Percentiles rank a stretch among this genome's conserved stretches.
Conservation (phyloP, 2,888 invertebrate species). For the Apotomis betuletana region DNA sequence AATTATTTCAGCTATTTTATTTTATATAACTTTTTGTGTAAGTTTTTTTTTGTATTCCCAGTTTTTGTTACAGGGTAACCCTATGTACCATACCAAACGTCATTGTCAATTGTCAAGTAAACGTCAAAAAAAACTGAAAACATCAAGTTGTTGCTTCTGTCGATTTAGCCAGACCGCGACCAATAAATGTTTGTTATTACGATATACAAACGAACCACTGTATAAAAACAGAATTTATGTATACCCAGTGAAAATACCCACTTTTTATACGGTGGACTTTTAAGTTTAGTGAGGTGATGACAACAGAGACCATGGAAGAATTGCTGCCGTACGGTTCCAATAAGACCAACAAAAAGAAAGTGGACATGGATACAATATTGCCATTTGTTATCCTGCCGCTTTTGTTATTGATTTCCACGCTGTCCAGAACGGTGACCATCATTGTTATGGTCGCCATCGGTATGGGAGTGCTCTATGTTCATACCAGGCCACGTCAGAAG, state of each 20-base stretch:
- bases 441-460: constrained; percentile 70
- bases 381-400: constrained; percentile 74
- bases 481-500: constrained; percentile 74
- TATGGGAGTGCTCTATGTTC: constrained; percentile 74
- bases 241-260: background rate
- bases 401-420: constrained; percentile 65
- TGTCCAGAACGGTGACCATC: constrained; percentile 67
- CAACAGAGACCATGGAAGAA: constrained; percentile 66
- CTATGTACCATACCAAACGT: background rate
- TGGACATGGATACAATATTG: constrained; percentile 67
- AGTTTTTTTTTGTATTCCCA: background rate
- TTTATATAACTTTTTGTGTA: background rate
- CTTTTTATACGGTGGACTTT: constrained; percentile 27
- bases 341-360: constrained; percentile 63
- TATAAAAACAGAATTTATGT: background rate
- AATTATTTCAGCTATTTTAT: too few relatives aligned
- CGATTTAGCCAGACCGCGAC: background rate
- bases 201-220: background rate
- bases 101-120: constrained; percentile 12
- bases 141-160: constrained; percentile 12
- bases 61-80: background rate
- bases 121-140: constrained; percentile 20
- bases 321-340: constrained; percentile 58
- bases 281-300: constrained; percentile 55
- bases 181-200: constrained; percentile 20